Conservation (phyloP, 2,113 vertebrate species). For the Paramormyrops kingsleyae region DNA sequence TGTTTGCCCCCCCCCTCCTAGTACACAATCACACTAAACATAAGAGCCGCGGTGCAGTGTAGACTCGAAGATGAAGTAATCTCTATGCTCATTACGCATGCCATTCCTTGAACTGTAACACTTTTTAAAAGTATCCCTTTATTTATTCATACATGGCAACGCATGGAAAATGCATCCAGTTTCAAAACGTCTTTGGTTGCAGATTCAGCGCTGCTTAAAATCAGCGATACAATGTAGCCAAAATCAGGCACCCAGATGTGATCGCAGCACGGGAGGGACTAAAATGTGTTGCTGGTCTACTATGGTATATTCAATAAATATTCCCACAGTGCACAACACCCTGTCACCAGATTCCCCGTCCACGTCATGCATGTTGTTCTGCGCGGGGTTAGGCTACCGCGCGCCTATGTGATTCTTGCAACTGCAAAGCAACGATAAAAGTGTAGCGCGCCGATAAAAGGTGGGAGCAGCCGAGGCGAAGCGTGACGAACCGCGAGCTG, state of each 20-base stretch:
- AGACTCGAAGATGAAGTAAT: slow-evolving; percentile 28
- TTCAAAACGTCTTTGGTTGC: neutral
- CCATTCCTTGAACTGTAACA: slow-evolving; percentile 26
- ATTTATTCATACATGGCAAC: slow-evolving; percentile 11
- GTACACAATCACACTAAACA: slow-evolving; percentile 36
- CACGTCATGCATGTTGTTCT: neutral
- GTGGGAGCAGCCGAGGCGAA: neutral
- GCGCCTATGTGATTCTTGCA: neutral
- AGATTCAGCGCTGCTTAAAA: slow-evolving; percentile 38
- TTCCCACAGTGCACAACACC: neutral
- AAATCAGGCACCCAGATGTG: neutral
- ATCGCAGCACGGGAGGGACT: neutral
- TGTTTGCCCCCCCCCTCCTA: slow-evolving; percentile 23
- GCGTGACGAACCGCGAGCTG: neutral
- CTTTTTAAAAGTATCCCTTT: neutral
- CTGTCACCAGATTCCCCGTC: neutral
- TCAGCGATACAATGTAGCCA: slow-evolving; percentile 34
- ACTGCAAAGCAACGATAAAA: neutral
- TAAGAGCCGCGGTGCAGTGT: slow-evolving; percentile 26
- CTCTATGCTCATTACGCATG: slow-evolving; percentile 19
- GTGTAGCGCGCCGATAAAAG: neutral
- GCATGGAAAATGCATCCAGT: slow-evolving; percentile 15
- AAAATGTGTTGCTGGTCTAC: neutral
- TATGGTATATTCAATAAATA: neutral
- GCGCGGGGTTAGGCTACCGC: neutral